Percentiles rank a stretch among this genome's conserved stretches.
phyloP scores from a whole-genome alignment of 2,113 vertebrate genomes.

The Rhegmatorhina hoffmannsi region DNA sequence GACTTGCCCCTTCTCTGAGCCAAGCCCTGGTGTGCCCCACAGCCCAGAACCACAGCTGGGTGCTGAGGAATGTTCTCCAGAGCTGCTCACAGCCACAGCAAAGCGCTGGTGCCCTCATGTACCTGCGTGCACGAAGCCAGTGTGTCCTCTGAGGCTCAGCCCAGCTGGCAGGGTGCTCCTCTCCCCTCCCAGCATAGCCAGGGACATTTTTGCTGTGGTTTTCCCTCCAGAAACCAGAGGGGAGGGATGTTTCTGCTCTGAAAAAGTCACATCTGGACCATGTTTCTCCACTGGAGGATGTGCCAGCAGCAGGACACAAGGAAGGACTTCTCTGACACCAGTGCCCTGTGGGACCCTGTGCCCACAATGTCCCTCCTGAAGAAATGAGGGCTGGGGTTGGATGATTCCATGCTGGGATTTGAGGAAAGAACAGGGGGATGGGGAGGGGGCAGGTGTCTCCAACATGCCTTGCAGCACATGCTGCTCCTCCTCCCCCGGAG shows the following conservation, averaged over 20 bases:
- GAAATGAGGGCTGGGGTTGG: background rate
- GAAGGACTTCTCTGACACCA: background rate
- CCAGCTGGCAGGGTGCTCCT: background rate
- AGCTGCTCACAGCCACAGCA: background rate
- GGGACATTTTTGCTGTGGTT: background rate
- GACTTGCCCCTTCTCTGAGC: conserved; percentile 23
- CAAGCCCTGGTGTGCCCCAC: background rate
- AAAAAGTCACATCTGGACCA: background rate
- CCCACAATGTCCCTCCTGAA: rapidly evolving
- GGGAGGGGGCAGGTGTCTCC: background rate
- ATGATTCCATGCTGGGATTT: background rate
- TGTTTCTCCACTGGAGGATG: background rate
- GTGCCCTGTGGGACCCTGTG: background rate
- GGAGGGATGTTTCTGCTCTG: background rate
- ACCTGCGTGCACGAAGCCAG: background rate
- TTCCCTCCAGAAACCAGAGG: background rate
- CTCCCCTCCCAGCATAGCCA: background rate
- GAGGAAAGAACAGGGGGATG: background rate
- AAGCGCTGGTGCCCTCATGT: conserved; percentile 42
- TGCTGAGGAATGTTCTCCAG: background rate
- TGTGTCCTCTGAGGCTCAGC: background rate
- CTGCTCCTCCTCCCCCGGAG: background rate
- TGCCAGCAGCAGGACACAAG: background rate
- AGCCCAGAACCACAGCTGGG: background rate
- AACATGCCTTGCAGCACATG: background rate